Evolutionary conservation across 2,888 invertebrate genomes (phyloP), one percentile per base, ranked within the genome.

Genomic region (Hoplodrina blanda): DNA sequence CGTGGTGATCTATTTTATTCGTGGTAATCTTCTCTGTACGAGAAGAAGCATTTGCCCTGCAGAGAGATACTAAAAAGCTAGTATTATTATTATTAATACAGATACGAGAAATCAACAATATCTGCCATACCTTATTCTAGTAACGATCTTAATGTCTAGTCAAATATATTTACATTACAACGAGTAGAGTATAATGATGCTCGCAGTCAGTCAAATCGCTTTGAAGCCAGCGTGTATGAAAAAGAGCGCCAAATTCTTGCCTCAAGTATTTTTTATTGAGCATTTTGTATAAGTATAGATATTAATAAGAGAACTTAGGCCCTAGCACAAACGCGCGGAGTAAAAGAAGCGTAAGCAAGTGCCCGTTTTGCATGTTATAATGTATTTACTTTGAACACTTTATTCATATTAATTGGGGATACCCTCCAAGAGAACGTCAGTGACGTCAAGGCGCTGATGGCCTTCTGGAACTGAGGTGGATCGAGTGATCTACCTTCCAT

Each of bases 131-230:
- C 64, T 54, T 77, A 83, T 41, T 67, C 72, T 81, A 83, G 56
- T 79, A 86, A 86, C 85, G 71, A 62, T 64, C 85, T 86, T 86
- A 85, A n/a, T 50, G 50, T 54, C 82, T 86, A 86, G 20, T 76
- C 77, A 76, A 80, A 73, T 85, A 66, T 86, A 86, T 86, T 84
- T 86, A 86, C 85, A 85, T 62, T 78, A 78, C 65, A 80, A 82
- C 70, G 76, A 79, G 70, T 82, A 81, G 80, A 77, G 82, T 83
- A 77, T 68, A 83, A 83, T 70, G 81, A 82, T 86, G 82, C 76
- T 82, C 65, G 81, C 73, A 78, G 62, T 86, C 87, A 87, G 85
- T 87, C 84, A 66, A 83, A 80, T 83, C 72, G 80, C 71, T 78
- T 84, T 78, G 71, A 81, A 84, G 80, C 78, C 76, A 76, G 76